Conservation (phyloP, 2,113 vertebrate species). For the Cyanoliseus patagonus region DNA sequence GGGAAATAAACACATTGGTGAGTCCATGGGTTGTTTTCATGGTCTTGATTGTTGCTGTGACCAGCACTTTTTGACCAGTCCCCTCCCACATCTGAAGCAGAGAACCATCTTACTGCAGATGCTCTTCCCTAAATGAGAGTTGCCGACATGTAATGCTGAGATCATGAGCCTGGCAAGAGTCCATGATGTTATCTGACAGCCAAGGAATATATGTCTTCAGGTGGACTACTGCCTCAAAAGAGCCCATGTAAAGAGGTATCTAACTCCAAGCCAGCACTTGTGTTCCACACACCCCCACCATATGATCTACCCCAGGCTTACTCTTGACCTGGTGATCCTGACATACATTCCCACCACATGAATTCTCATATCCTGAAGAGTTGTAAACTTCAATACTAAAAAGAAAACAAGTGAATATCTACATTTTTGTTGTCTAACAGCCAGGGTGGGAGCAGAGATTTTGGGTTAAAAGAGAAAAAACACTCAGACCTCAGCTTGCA, state of each 20-base stretch:
- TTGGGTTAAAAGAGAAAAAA: not conserved
- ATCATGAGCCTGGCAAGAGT: not conserved
- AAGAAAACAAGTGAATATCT: not conserved
- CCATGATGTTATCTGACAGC: not conserved
- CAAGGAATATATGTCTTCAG: not conserved
- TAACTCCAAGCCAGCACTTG: not conserved
- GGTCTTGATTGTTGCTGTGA: not conserved
- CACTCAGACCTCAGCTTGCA: not conserved
- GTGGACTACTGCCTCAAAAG: not conserved
- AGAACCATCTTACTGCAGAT: not conserved
- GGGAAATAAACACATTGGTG: not conserved
- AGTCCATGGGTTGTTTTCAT: not conserved
- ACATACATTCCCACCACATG: not conserved
- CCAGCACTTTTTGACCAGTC: not conserved
- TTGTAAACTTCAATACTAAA: not conserved
- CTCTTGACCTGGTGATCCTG: not conserved
- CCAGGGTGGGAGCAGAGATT: not conserved
- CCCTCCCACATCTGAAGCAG: not conserved
- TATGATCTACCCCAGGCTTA: not conserved
- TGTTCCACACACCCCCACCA: not conserved
- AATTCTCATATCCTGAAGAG: not conserved
- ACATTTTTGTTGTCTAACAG: not conserved
- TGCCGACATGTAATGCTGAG: not conserved
- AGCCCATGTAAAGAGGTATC: not conserved
- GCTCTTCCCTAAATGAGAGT: not conserved